phyloP scores from a whole-genome alignment of 2,888 invertebrate genomes.

The Conomelus anceps region DNA sequence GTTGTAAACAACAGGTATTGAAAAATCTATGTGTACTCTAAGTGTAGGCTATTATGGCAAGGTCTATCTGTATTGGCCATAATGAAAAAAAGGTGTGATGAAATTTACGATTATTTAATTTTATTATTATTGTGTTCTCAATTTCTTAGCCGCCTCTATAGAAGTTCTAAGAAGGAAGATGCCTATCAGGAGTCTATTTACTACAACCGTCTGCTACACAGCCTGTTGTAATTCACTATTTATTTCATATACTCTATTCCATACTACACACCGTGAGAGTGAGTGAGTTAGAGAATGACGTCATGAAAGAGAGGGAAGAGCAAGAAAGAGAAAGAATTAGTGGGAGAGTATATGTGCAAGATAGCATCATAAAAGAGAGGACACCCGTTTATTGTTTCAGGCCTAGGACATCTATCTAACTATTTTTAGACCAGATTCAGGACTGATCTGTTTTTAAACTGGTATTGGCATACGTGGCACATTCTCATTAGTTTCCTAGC shows the following conservation, averaged over 20 bases:
- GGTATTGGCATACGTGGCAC: not conserved
- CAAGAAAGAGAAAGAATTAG: not conserved
- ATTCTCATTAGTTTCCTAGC: not conserved
- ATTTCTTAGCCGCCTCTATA: not conserved
- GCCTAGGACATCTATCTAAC: not conserved
- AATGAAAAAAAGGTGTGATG: not conserved
- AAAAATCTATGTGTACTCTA: not conserved
- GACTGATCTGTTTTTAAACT: not conserved
- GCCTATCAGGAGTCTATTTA: not conserved
- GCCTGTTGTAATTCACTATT: too few species aligned
- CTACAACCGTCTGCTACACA: not conserved
- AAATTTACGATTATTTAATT: not conserved
- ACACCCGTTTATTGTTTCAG: not conserved
- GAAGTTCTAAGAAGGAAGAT: not conserved
- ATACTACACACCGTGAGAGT: too few species aligned
- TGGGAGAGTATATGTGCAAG: too few species aligned
- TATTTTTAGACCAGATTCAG: not conserved
- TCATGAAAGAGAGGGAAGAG: not conserved
- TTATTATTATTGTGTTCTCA: not conserved
- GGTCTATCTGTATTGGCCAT: not conserved
- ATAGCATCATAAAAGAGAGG: not conserved
- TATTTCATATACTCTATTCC: too few species aligned
- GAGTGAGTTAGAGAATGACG: not conserved
- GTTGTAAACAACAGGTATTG: too few species aligned
- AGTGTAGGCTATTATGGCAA: not conserved